Evolutionary conservation across 2,797 vertebrate genomes (phyloP), one percentile per base, ranked within the genome.

Genomic region (Eutrigla gurnardus): DNA sequence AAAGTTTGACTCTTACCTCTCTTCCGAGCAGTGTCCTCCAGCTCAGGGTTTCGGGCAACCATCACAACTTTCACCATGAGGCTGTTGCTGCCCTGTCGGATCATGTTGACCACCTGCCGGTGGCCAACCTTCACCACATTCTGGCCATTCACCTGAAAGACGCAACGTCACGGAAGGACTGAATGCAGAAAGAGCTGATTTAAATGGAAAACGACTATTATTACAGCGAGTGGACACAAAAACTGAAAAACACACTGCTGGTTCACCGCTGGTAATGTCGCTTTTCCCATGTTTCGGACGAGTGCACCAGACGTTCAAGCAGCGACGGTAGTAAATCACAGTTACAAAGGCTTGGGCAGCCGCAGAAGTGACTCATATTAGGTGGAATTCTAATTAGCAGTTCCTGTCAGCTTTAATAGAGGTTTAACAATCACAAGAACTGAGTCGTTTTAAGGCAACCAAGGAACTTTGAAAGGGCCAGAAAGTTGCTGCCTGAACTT

Each of bases 41-140:
- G 95, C 75, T 98, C 97, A 1, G 97, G 97, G 88, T 98, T 97
- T 64, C 97, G 91, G 10, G 96, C 96, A 35, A 98, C 97, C 97
- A 98, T 98, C 81, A 98, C 97, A 50, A 98, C 97, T 90, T 98
- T 98, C 64, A 98, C 96, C 96, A 97, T 97, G 50, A 98, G 95
- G 53, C 96, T 97, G 93, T 98, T 98, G 80, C 97, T 96, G 0
- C 97, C 97, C 73, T 98, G 97, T 2, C 97, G 95, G 88, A 98
- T 98, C 97, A 97, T 98, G 90, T 97, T 97, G 75, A 98, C 97
- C 82, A 98, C 97, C 92, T 98, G 97, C 4, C 97, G 94, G 90
- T 98, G 97, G 65, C 97, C 97, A 2, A 97, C 97, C 88, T 98
- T 98, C 65, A 98, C 96, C 78, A 98, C 97, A 32, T 98, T 97